Conservation (phyloP, 2,797 vertebrate genomes). For the Falco columbarius region DNA sequence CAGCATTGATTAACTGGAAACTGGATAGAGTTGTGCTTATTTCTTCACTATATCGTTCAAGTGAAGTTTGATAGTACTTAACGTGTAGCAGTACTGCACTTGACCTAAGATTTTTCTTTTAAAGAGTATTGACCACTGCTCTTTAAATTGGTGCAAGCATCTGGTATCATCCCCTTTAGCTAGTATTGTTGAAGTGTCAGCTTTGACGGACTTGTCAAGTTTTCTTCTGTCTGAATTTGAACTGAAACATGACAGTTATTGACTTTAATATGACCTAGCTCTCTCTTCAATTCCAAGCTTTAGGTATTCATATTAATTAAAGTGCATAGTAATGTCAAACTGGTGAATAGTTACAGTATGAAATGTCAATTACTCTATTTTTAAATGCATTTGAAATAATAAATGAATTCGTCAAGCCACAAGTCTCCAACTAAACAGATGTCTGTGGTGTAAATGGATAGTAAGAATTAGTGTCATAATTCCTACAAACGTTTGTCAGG, state of each 20-base stretch:
- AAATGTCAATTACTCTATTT: conserved; percentile 55
- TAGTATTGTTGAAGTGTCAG: background rate
- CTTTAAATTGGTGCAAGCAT: background rate
- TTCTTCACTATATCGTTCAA: background rate
- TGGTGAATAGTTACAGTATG: background rate
- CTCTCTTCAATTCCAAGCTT: background rate
- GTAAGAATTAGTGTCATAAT: background rate
- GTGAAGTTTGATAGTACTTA: background rate
- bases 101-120: background rate
- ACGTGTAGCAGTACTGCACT: background rate
- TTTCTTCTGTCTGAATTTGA: conserved; percentile 1
- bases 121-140: background rate
- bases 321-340: conserved; percentile 21
- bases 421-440: background rate
- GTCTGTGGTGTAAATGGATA: background rate
- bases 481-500: background rate
- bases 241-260: background rate
- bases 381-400: conserved; percentile 27
- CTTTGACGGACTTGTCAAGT: background rate
- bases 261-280: conserved; percentile 2
- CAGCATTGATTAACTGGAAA: background rate
- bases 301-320: conserved; percentile 26
- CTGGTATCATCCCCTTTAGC: background rate
- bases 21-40: background rate
- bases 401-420: background rate